Conservation (phyloP, 1,140 invertebrate species). For the Lordiphosa mommai region DNA sequence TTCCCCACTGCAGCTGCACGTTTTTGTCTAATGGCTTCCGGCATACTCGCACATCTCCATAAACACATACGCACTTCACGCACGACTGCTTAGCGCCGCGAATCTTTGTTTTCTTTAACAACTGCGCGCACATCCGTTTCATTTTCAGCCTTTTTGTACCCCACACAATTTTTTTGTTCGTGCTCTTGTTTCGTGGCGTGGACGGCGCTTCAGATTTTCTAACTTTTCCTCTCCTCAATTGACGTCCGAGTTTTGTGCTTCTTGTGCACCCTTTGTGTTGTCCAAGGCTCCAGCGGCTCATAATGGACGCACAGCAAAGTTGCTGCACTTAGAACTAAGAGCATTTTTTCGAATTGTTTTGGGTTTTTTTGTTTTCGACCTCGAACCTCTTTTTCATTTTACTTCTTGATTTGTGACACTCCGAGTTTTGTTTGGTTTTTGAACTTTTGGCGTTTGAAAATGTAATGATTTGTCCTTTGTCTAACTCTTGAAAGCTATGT, state of each 20-base stretch:
- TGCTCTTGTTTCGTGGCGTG: background rate
- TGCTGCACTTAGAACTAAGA: constrained; percentile 32
- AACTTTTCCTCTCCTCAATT: background rate
- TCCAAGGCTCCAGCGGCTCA: constrained; percentile 33
- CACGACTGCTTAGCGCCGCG: constrained; percentile 69
- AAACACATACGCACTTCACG: constrained; percentile 52
- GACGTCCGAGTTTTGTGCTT: background rate
- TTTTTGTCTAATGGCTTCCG: constrained; percentile 76
- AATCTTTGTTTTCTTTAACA: constrained; percentile 72
- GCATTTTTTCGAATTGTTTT: constrained; percentile 28
- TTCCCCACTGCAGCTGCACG: constrained; percentile 51
- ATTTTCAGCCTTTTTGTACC: constrained; percentile 17
- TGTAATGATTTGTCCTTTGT: background rate
- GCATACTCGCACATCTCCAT: constrained; percentile 33
- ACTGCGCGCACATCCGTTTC: constrained; percentile 64
- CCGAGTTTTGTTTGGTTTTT: constrained; percentile 19
- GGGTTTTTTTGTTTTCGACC: constrained; percentile 21
- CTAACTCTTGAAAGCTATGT: too few species aligned
- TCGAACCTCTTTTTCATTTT: constrained; percentile 11
- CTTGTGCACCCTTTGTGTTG: constrained; percentile 55
- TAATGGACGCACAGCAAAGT: constrained; percentile 50
- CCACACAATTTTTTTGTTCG: background rate
- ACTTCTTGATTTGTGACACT: constrained; percentile 22
- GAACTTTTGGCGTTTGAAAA: constrained; percentile 1
- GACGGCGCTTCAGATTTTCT: constrained; percentile 1